Conservation (phyloP, 2,113 vertebrate species). For the Xenopus laevis region DNA sequence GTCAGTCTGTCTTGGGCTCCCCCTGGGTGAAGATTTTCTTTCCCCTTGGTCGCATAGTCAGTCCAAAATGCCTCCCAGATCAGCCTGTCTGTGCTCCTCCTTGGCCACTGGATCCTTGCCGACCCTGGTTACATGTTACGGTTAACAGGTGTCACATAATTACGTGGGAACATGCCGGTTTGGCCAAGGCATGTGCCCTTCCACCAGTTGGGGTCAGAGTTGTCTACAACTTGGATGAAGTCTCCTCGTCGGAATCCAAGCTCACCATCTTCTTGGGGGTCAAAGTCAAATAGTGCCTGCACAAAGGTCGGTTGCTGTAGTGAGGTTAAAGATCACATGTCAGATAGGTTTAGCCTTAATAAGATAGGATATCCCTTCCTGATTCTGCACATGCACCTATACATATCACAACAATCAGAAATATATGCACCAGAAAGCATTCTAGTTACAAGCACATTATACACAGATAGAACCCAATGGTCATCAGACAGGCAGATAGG, state of each 20-base stretch:
- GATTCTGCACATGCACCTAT: neutral
- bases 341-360: conserved; percentile 1
- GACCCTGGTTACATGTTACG: conserved; percentile 84
- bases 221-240: conserved; percentile 98
- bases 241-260: conserved; percentile 95
- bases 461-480: too few species aligned
- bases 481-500: too few species aligned
- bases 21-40: neutral
- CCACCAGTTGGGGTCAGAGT: conserved; percentile 99
- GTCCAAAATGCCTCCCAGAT: conserved; percentile 60
- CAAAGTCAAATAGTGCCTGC: conserved; percentile 97
- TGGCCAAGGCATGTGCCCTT: conserved; percentile 94
- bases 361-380: neutral
- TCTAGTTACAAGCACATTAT: too few species aligned
- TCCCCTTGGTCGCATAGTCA: conserved; percentile 3
- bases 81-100: conserved; percentile 61
- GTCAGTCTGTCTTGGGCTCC: neutral
- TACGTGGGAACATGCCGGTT: conserved; percentile 98
- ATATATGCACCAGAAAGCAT: neutral
- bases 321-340: conserved; percentile 37
- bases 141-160: conserved; percentile 95
- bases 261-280: conserved; percentile 97
- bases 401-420: neutral
- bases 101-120: conserved; percentile 48
- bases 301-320: conserved; percentile 85